These are phyloP conservation scores for Lepisosteus oculatus DNA, from an alignment of 2,113 vertebrate species.

Conservation along the genomic window DNA sequence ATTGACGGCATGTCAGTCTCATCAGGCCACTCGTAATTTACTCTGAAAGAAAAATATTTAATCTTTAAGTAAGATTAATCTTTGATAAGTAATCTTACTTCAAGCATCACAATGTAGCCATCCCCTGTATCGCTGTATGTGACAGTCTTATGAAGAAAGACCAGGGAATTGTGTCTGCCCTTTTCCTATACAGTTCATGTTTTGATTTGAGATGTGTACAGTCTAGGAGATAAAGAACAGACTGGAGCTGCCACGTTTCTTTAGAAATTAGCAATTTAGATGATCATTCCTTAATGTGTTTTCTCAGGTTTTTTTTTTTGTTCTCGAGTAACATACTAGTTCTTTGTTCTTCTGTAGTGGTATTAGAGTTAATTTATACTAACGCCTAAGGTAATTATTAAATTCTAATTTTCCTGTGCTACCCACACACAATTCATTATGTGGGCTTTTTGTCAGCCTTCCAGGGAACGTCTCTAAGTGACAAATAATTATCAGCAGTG, in stretches of 20 bases:
- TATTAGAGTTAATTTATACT: slow-evolving; percentile 12
- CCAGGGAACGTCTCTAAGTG: slow-evolving; percentile 14
- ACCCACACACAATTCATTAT: slow-evolving; percentile 19
- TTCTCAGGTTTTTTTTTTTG: not conserved
- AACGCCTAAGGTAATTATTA: slow-evolving; percentile 12
- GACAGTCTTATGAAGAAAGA: not conserved
- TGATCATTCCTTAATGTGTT: slow-evolving; percentile 1
- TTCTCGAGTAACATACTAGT: not conserved
- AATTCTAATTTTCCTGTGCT: slow-evolving; percentile 14
- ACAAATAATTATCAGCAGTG: slow-evolving; percentile 16
- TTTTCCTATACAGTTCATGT: not conserved
- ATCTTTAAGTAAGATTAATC: not conserved
- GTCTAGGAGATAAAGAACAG: not conserved
- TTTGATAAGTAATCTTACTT: too few relatives aligned
- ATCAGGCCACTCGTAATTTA: not conserved
- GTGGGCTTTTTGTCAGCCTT: slow-evolving; percentile 14
- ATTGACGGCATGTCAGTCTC: not conserved
- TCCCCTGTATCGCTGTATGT: not conserved
- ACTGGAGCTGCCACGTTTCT: not conserved
- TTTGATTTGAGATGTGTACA: not conserved
- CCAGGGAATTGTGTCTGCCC: not conserved
- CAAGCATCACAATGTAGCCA: not conserved
- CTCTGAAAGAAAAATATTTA: not conserved
- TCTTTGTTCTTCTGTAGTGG: slow-evolving; percentile 5
- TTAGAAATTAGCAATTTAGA: slow-evolving; percentile 6